Evolutionary conservation across 2,113 vertebrate species (phyloP).

Genomic region (Embiotoca jacksoni): DNA sequence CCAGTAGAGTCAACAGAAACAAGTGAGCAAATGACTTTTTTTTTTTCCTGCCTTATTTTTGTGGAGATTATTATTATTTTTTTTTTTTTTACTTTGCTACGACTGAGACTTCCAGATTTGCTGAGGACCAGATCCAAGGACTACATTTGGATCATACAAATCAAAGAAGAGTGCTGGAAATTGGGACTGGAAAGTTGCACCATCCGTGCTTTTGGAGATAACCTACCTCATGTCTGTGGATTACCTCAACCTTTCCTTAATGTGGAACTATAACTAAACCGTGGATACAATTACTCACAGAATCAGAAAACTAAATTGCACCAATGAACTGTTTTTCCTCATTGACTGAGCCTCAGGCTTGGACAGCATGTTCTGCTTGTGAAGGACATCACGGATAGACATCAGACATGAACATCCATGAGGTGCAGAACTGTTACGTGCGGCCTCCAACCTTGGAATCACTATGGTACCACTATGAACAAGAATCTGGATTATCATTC

Average conservation of each 20-base stretch:
- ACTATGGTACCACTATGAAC: conserved; percentile 1
- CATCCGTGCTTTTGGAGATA: conserved; percentile 56
- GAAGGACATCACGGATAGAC: conserved; percentile 20
- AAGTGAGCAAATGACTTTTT: conserved; percentile 80
- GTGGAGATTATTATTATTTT: conserved; percentile 69
- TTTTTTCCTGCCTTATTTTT: conserved; percentile 77
- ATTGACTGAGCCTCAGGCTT: conserved; percentile 29
- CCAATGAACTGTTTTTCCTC: conserved; percentile 11
- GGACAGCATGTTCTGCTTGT: conserved; percentile 25
- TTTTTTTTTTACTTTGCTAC: conserved; percentile 68
- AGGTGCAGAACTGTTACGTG: conserved; percentile 14
- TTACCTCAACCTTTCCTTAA: conserved; percentile 67
- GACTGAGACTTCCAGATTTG: conserved; percentile 72
- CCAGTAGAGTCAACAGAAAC: conserved; percentile 74
- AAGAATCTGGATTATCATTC: conserved; percentile 73
- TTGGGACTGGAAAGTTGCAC: conserved; percentile 57
- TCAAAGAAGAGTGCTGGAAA: conserved; percentile 66
- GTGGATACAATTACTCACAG: conserved; percentile 71
- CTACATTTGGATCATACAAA: conserved; percentile 78
- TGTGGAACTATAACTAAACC: conserved; percentile 73
- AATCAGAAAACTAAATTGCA: conserved; percentile 21
- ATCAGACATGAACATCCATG: conserved; percentile 27
- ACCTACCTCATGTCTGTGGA: conserved; percentile 68
- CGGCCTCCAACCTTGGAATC: conserved; percentile 32
- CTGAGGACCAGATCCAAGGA: conserved; percentile 56